Evolutionary conservation across 2,113 vertebrate genomes (phyloP), one percentile per base, ranked within the genome.

Genomic region (Manacus vitellinus): DNA sequence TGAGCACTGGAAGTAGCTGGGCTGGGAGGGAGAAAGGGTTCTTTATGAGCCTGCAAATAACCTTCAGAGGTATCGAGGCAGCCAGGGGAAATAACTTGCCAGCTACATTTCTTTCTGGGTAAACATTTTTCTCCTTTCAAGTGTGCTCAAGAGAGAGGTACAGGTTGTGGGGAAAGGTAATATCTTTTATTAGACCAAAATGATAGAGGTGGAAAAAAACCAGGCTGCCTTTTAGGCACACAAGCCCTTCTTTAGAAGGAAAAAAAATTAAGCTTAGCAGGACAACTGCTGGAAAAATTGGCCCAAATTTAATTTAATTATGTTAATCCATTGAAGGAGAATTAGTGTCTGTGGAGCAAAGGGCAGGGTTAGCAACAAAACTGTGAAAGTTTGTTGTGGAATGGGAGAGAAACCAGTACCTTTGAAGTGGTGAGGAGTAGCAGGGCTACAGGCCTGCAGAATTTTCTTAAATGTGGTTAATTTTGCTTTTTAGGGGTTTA

Each of bases 71-170:
- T 67, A 82, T 52, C 0, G 27, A 92, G 88, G 61, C 52, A 85
- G 89, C 43, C 72, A 70, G 71, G 91, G 90, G 94, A 92, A 97
- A 95, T 91, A 95, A 94, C 78, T 93, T 85, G 86, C 88, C 83
- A 94, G 83, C 72, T 89, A 27, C 14, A 39, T 91, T 94, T 95
- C 94, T 94, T 33, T 47, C 94, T 91, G 83, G 76, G 51, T 92
- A 96, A 95, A 96, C 66, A 89, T 74, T 81, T 93, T 91, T 88
- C 68, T 65, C 37, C 80, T 95, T 96, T 95, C 79, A 97, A 95
- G 91, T 91, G 85, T 93, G 80, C 96, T 96, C 92, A 80, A 46
- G 96, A 93, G 95, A 94, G 95, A 89, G 82, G 77, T 49, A 35
- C 2, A 13, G 65, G 10, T 63, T 87, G 47, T 55, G 73, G 52